Percentiles rank a stretch among this genome's conserved stretches.
phyloP scores from a whole-genome alignment of 2,888 invertebrate species.

The Polydrusus cervinus region DNA sequence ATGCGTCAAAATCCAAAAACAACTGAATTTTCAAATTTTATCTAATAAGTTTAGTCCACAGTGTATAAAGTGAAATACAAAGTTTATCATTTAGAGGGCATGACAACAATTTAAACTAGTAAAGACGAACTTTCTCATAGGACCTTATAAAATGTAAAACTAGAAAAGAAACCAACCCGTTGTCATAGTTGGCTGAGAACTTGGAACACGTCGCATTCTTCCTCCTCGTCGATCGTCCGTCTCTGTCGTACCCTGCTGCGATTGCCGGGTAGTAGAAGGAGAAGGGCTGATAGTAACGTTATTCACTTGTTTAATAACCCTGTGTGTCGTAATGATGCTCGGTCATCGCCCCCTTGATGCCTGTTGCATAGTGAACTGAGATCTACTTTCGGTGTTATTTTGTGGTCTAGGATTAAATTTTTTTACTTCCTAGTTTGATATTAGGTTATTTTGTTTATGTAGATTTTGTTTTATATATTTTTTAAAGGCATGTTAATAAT shows the following conservation, averaged over 20 bases:
- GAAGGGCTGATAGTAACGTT: conserved; percentile 71
- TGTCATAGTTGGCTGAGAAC: conserved; percentile 49
- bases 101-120: conserved; percentile 12
- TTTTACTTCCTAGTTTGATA: conserved; percentile 21
- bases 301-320: conserved; percentile 71
- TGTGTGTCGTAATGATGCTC: conserved; percentile 68
- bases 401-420: conserved; percentile 56
- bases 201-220: conserved; percentile 47
- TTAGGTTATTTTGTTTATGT: not conserved
- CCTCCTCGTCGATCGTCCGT: conserved; percentile 49
- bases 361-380: conserved; percentile 67
- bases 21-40: no score
- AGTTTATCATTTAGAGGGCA: not conserved
- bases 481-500: not conserved
- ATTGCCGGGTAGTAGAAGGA: conserved; percentile 61
- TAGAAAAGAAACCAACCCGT: conserved; percentile 55
- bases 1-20: no score
- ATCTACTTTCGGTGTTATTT: conserved; percentile 59
- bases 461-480: not conserved
- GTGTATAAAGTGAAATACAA: not conserved
- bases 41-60: not conserved
- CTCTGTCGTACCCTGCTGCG: conserved; percentile 46
- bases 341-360: conserved; percentile 68
- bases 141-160: conserved; percentile 50
- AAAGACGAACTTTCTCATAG: conserved; percentile 47